Conservation (phyloP, 2,888 invertebrate species). For the Tipula unca region DNA sequence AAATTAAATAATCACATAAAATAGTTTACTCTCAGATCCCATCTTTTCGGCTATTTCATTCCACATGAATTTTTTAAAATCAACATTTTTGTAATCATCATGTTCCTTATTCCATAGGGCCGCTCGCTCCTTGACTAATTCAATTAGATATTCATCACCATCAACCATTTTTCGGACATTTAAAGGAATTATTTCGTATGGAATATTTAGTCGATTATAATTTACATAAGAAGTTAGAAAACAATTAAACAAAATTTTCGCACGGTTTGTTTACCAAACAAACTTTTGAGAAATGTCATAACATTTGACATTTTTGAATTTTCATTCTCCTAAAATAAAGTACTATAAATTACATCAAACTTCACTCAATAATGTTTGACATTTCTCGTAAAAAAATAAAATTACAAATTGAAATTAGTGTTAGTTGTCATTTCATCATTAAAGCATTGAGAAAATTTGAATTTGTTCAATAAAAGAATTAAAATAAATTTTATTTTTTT, state of each 20-base stretch:
- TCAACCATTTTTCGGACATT: slow-evolving; percentile 17
- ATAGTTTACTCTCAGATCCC: slow-evolving; percentile 19
- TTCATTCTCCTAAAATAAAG: not conserved
- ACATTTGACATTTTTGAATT: not conserved
- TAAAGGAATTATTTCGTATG: not conserved
- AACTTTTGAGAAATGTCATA: not conserved
- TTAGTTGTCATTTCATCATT: not conserved
- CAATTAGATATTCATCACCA: slow-evolving; percentile 22
- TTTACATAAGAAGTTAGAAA: too few relatives aligned
- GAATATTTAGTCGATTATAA: too few relatives aligned
- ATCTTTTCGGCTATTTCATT: slow-evolving; percentile 17
- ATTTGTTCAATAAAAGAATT: not conserved
- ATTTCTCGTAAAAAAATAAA: not conserved
- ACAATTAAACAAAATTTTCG: not conserved
- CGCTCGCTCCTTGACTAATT: slow-evolving; percentile 20
- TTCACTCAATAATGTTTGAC: not conserved
- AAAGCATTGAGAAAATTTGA: not conserved
- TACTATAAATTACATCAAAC: not conserved
- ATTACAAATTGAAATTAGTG: not conserved
- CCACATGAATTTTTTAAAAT: slow-evolving; percentile 18
- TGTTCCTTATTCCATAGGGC: slow-evolving; percentile 20
- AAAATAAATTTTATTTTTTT: not conserved
- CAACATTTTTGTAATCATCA: not conserved
- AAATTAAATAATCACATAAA: not conserved
- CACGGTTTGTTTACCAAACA: not conserved